Base-by-base conservation (phyloP, 2,797 vertebrate species). In the Margarornis squamiger region DNA sequence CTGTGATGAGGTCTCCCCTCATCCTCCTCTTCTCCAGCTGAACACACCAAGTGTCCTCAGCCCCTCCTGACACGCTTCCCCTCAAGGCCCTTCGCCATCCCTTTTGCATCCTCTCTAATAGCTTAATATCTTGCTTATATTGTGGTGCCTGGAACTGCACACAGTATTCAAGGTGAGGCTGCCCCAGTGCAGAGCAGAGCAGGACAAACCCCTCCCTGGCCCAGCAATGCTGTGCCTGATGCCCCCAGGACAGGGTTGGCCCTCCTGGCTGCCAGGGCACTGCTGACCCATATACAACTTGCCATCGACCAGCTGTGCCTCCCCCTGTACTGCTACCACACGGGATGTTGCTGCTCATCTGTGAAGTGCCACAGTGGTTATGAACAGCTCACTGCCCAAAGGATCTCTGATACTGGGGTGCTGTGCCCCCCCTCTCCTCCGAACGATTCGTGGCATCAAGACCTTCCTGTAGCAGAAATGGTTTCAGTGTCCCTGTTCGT, bases 301-400 rank as follows among this genome's bases (percentile, higher is more conserved):
- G 22, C 22, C 21, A 18, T 65, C 6, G 5, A 34, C 43, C 43
- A 43, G 4, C 38, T 9, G n/a, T 45, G 5, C 19, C 54, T 74
- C 16, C 8, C 16, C 8, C 20, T 7, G 24, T 19, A 5, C 22
- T 51, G 20, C 23, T 51, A 27, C 5, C 0, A 6, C 36, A 20
- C 30, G 1, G 32, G 22, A 10, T 10, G 32, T 30, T 43, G 6
- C 5, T n/a, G 10, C 27, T 45, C 2, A 10, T 38, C 49, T 38
- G 32, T 9, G 34, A 58, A 75, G 48, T 63, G 68, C 57, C 43
- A 9, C 52, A n/a, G 48, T 22, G 27, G n/a, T 30, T 72, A 10
- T 2, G 23, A 49, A 34, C 45, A 22, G 30, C n/a, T n/a, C 0
- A 0, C 38, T 52, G 45, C 65, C 65, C 46, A 4, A 4, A 32